A percentile compares a stretch with the other conserved stretches of the same genome.
phyloP scores from a whole-genome alignment of 2,888 invertebrate genomes.

The Falcaria lacertinaria region DNA sequence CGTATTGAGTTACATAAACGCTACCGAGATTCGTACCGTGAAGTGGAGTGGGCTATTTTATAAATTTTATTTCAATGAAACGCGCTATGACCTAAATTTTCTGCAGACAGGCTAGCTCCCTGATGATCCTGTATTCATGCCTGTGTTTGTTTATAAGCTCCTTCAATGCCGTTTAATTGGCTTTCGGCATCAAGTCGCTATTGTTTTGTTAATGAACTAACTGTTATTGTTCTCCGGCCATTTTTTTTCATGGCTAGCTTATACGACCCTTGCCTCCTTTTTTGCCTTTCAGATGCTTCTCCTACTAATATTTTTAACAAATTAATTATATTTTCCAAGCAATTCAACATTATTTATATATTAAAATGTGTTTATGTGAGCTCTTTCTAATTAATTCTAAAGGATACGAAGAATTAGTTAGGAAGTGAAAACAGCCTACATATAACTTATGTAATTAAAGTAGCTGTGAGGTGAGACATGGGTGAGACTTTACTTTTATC shows the following conservation, averaged over 20 bases:
- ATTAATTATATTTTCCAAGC: too few species aligned
- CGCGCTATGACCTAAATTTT: background rate
- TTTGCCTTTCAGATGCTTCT: conserved; percentile 18
- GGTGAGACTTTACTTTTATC: too few species aligned
- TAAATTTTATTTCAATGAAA: background rate
- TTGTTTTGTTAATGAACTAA: conserved; percentile 50
- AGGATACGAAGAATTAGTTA: background rate
- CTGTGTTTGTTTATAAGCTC: conserved; percentile 5
- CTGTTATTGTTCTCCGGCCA: conserved; percentile 28
- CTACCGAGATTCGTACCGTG: background rate
- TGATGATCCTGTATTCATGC: conserved; percentile 17
- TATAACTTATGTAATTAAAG: too few species aligned
- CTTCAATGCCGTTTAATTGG: conserved; percentile 38
- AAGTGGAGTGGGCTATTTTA: background rate
- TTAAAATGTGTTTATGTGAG: too few species aligned
- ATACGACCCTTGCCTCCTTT: too few species aligned
- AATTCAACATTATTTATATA: too few species aligned
- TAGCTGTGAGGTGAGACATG: too few species aligned
- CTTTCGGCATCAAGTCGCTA: conserved; percentile 33
- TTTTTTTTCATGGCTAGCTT: conserved; percentile 28
- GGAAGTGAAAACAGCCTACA: too few species aligned
- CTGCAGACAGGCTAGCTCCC: conserved; percentile 1
- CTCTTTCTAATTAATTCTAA: conserved; percentile 6
- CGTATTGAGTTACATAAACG: background rate
- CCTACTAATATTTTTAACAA: conserved; percentile 9